A percentile compares a stretch with the other conserved stretches of the same genome.
phyloP scores from a whole-genome alignment of 2,888 invertebrate genomes.

The Nemoura dubitans region DNA sequence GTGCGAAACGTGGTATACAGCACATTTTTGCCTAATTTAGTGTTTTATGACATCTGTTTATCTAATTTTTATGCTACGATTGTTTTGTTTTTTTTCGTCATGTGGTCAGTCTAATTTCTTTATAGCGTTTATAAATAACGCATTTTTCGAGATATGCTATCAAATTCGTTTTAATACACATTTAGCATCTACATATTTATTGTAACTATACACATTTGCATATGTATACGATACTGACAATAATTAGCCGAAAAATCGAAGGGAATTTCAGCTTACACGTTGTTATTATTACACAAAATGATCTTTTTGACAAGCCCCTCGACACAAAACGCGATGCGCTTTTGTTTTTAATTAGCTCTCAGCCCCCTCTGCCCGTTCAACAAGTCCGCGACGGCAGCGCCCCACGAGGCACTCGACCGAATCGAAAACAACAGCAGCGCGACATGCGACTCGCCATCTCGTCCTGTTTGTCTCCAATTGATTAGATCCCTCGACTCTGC shows the following conservation, averaged over 20 bases:
- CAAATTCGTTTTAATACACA: not conserved
- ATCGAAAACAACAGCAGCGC: not conserved
- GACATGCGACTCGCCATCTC: not conserved
- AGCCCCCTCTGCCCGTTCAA: not conserved
- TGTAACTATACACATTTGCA: not conserved
- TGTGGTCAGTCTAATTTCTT: not conserved
- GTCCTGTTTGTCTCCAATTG: not conserved
- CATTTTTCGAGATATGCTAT: not conserved
- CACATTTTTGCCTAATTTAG: not conserved
- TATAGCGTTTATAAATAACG: not conserved
- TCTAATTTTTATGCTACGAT: too few relatives aligned
- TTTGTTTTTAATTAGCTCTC: not conserved
- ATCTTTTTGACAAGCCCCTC: not conserved
- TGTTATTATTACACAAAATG: not conserved
- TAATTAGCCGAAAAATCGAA: not conserved
- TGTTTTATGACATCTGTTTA: conserved; percentile 8
- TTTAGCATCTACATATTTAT: not conserved
- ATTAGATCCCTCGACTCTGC: not conserved
- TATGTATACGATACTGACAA: not conserved
- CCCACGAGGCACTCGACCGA: too few relatives aligned
- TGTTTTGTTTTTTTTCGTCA: too few relatives aligned
- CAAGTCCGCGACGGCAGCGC: not conserved
- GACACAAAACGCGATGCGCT: not conserved
- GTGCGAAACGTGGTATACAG: not conserved
- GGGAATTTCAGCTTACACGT: not conserved